Evolutionary conservation across 2,113 vertebrate species (phyloP).

Genomic region (Eleginops maclovinus): DNA sequence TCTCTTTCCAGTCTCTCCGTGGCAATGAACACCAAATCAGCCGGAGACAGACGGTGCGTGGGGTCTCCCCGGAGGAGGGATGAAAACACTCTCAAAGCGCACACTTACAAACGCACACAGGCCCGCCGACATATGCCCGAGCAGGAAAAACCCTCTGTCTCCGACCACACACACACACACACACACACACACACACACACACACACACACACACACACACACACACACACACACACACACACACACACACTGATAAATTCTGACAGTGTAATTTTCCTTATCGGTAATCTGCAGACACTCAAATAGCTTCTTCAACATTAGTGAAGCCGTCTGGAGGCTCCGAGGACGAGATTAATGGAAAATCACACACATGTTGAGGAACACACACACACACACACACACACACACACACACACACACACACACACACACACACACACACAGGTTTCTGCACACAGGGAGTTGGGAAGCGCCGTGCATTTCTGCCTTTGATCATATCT

Average conservation of each 20-base stretch:
- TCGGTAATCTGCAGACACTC: constrained; percentile 47
- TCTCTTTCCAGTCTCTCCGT: constrained; percentile 37
- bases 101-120: constrained; percentile 15
- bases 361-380: constrained; percentile 5
- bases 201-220: constrained; percentile 8
- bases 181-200: not conserved
- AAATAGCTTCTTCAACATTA: constrained; percentile 46
- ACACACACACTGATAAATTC: not conserved
- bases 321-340: not conserved
- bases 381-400: not conserved
- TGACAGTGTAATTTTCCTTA: constrained; percentile 65
- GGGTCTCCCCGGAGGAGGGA: constrained; percentile 63
- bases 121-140: constrained; percentile 49
- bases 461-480: not conserved
- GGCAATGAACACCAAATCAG: constrained; percentile 60
- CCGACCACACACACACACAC: not conserved
- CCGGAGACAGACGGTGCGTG: constrained; percentile 69
- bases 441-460: not conserved
- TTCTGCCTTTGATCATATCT: constrained; percentile 29
- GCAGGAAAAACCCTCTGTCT: constrained; percentile 34
- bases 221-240: not conserved
- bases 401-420: not conserved
- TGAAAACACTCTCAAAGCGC: constrained; percentile 38
- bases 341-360: constrained; percentile 31
- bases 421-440: too few species aligned